Evolutionary conservation across 2,113 vertebrate genomes (phyloP).

Genomic region (Nycticorax nycticorax): DNA sequence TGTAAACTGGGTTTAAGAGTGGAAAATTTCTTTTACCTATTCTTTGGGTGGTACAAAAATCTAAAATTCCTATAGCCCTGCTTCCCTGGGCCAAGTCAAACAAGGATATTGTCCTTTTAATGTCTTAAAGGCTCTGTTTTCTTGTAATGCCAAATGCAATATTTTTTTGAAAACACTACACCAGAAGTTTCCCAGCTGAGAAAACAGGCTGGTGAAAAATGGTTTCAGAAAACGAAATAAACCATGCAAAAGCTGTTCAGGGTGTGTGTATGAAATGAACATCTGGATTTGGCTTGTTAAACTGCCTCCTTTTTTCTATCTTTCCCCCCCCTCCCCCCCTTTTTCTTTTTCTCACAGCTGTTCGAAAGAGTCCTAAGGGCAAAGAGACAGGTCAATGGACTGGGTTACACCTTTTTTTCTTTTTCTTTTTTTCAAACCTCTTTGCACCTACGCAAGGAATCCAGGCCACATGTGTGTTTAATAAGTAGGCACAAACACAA

Average conservation of each 20-base stretch:
- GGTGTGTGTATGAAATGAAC: constrained; percentile 81
- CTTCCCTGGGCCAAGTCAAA: constrained; percentile 80
- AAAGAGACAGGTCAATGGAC: constrained; percentile 78
- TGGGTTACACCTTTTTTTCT: constrained; percentile 63
- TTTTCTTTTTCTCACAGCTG: constrained; percentile 79
- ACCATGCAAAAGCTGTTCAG: constrained; percentile 84
- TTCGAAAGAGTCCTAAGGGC: constrained; percentile 79
- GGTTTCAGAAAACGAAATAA: constrained; percentile 86
- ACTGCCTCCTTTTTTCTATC: constrained; percentile 65
- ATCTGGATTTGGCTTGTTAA: constrained; percentile 82
- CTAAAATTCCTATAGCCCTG: constrained; percentile 74
- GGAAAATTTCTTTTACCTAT: constrained; percentile 78
- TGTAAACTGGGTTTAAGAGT: constrained; percentile 64
- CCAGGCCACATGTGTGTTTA: constrained; percentile 72
- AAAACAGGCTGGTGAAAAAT: constrained; percentile 88
- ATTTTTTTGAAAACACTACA: constrained; percentile 86
- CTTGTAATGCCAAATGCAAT: constrained; percentile 86
- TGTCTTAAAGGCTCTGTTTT: constrained; percentile 82
- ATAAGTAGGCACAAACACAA: constrained; percentile 73
- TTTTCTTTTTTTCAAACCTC: constrained; percentile 26
- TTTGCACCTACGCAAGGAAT: constrained; percentile 73
- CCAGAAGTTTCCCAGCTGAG: constrained; percentile 88
- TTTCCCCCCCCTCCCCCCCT: neutral
- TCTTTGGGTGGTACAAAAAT: constrained; percentile 77
- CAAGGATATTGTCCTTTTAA: constrained; percentile 84